Evolutionary conservation across 2,888 invertebrate genomes (phyloP).

Genomic region (Agrotis exclamationis): DNA sequence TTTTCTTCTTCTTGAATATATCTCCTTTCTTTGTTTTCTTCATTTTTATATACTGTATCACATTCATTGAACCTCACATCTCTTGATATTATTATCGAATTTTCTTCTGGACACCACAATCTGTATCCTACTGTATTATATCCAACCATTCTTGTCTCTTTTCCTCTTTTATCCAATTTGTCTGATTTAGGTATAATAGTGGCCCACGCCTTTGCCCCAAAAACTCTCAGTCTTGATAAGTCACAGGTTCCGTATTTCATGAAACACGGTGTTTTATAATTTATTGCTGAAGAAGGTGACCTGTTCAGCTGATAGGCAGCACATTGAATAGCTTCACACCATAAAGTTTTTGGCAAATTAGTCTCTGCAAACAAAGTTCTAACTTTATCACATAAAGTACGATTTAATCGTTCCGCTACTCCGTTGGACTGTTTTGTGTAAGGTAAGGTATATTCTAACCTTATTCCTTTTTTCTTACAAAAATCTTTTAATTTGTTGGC

Average conservation of each 20-base stretch:
- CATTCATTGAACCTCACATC: background rate
- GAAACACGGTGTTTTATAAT: constrained; percentile 4
- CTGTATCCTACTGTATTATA: constrained; percentile 2
- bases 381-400: background rate
- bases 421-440: constrained; percentile 1
- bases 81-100: constrained; percentile 4
- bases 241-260: constrained; percentile 5
- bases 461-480: background rate
- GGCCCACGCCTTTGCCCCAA: constrained; percentile 1
- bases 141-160: constrained; percentile 3
- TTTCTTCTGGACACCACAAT: constrained; percentile 2
- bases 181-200: constrained; percentile 4
- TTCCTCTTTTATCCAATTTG: constrained; percentile 1
- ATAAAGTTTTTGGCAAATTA: constrained; percentile 2
- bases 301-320: constrained; percentile 6
- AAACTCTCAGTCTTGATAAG: constrained; percentile 3
- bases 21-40: background rate
- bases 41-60: constrained; percentile 2
- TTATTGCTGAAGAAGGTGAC: constrained; percentile 6
- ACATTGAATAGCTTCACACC: constrained; percentile 5
- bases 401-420: constrained; percentile 2
- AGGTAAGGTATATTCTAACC: background rate
- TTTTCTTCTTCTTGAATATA: constrained; percentile 3
- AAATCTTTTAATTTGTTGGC: background rate
- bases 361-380: constrained; percentile 5